Conservation (phyloP, 2,797 vertebrate genomes). For the Ctenosaura bakeri region DNA sequence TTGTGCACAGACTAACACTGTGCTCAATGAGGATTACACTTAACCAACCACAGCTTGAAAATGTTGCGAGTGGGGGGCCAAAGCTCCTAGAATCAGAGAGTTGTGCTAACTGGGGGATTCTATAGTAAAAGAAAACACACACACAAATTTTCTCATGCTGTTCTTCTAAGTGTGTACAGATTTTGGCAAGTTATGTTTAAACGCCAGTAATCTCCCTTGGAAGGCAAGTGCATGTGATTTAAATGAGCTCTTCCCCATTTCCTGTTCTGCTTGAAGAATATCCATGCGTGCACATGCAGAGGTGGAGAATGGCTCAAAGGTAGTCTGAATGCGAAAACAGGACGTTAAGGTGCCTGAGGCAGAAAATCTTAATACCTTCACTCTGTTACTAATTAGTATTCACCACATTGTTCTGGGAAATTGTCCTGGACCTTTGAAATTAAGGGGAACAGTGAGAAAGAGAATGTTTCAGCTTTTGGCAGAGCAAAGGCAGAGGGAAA, state of each 20-base stretch:
- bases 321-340: not conserved
- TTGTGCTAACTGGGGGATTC: too few species aligned
- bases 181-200: not conserved
- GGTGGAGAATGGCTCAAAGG: not conserved
- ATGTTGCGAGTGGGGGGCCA: too few species aligned
- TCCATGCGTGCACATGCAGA: not conserved
- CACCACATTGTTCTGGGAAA: not conserved
- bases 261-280: not conserved
- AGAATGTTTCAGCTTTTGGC: not conserved
- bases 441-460: not conserved
- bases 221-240: not conserved
- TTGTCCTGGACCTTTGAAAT: not conserved
- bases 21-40: not conserved
- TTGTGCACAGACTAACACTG: not conserved
- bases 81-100: too few species aligned
- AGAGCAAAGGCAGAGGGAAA: not conserved
- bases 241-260: not conserved
- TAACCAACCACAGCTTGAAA: not conserved
- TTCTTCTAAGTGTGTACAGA: too few species aligned
- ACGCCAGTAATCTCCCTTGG: not conserved
- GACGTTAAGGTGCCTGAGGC: not conserved
- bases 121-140: too few species aligned
- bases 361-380: slow-evolving; percentile 3
- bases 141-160: too few species aligned
- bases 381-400: not conserved